phyloP scores from a whole-genome alignment of 53 echinoderm and acorn worm species.

The Hippasteria phrygiana region DNA sequence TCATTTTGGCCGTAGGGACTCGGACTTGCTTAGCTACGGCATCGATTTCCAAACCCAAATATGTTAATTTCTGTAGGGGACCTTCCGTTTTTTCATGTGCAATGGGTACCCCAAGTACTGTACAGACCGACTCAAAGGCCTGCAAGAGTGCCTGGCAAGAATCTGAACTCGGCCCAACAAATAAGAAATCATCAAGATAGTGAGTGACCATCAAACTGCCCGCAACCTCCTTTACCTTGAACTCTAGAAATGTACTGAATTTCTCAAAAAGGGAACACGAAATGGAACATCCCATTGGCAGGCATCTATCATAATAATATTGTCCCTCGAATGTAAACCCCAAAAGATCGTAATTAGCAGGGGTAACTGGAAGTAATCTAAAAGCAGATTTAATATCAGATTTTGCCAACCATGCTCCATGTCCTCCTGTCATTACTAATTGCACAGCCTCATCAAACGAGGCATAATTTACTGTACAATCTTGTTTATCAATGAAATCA shows the following conservation, averaged over 20 bases:
- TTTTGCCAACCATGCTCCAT: too few species aligned
- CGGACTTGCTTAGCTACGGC: background rate
- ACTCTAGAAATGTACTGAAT: conserved; percentile 66
- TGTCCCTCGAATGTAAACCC: conserved; percentile 46
- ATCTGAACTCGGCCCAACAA: background rate
- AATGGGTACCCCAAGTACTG: too few species aligned
- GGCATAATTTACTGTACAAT: conserved; percentile 31
- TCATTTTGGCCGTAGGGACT: conserved; percentile 54
- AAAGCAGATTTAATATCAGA: conserved; percentile 32
- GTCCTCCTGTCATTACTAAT: conserved; percentile 11
- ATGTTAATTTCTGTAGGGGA: conserved; percentile 12
- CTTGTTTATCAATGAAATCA: conserved; percentile 50
- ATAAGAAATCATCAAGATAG: too few species aligned
- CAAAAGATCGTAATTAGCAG: too few species aligned
- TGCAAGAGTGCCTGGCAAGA: background rate
- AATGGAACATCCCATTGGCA: conserved; percentile 12
- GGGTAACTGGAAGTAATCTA: conserved; percentile 52
- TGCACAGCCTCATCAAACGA: conserved; percentile 55
- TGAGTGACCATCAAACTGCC: background rate
- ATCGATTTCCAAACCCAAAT: too few species aligned
- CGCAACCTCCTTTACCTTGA: conserved; percentile 6
- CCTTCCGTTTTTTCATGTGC: conserved; percentile 49
- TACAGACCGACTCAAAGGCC: too few species aligned
- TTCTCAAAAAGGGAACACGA: too few species aligned
- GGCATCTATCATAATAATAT: conserved; percentile 56